Percentiles rank a stretch among this genome's conserved stretches.
Conservation (phyloP, 2,888 invertebrate species). For the Drosophila kanekoi region DNA sequence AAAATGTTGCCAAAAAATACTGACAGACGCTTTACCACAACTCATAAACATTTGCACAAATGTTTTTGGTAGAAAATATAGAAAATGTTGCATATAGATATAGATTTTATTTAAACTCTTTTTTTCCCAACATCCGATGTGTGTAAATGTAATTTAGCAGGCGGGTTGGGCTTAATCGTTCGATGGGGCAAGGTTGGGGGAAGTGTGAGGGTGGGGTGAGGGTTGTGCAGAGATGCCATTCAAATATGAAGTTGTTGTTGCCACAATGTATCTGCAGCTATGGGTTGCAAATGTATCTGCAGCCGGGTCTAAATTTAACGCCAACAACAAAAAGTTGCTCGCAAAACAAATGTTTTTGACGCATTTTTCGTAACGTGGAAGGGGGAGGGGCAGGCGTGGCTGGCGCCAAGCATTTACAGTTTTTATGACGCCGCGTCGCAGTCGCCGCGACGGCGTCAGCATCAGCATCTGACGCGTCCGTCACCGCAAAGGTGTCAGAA, state of each 20-base stretch:
- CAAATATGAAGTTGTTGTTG: constrained; percentile 49
- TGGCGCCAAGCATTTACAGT: constrained; percentile 66
- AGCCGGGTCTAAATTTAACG: constrained; percentile 66
- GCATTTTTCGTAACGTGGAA: constrained; percentile 45
- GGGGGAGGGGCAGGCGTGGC: constrained; percentile 1
- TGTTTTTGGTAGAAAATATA: neutral
- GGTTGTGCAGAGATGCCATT: constrained; percentile 30
- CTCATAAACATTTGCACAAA: constrained; percentile 64
- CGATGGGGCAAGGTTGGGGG: neutral
- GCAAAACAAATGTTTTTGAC: constrained; percentile 66
- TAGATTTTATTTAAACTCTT: constrained; percentile 55
- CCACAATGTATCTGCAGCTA: constrained; percentile 36
- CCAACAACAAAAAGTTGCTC: constrained; percentile 42
- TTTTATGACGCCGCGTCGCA: constrained; percentile 66
- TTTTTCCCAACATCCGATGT: constrained; percentile 22
- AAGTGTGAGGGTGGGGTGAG: too few species aligned
- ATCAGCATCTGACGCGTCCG: constrained; percentile 58
- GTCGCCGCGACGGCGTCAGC: constrained; percentile 44
- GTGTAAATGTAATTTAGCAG: constrained; percentile 50
- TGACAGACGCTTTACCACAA: constrained; percentile 67
- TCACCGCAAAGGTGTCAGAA: constrained; percentile 77
- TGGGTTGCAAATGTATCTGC: constrained; percentile 35
- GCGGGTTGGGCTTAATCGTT: constrained; percentile 4
- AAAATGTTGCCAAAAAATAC: constrained; percentile 36
- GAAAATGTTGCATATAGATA: constrained; percentile 37